Base-by-base conservation (phyloP, 1,140 invertebrate genomes). In the Hyles euphorbiae region DNA sequence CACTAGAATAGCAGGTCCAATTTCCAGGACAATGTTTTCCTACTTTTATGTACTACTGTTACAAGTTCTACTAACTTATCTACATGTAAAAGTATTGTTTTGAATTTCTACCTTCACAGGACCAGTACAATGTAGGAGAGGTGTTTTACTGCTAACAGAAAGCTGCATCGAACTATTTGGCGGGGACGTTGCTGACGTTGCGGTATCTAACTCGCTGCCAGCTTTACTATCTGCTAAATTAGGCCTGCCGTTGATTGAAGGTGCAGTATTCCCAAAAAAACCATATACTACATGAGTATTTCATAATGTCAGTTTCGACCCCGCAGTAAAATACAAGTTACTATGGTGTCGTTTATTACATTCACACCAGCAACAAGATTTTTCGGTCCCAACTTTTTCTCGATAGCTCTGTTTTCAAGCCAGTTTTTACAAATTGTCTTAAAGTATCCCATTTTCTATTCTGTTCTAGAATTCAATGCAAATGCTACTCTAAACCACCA, bases 111-210 rank as follows among this genome's bases (percentile, higher is more conserved):
- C 36, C 36, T 48, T 92, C 72, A 76, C 92, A 73, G 95, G 95
- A 9, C 93, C 93, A 33, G 79, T 96, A 3, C 86, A 90, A 63
- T 94, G 94, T 75, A 91, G 94, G 49, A 89, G 91, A 62, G 95
- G 95, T 3, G 85, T 95, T 43, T 74, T 96, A 10, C 84, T 96
- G 67, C 81, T 96, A 36, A 92, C 92, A 67, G 87, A 91, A 54
- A 80, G 87, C 45, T 92, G 93, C 63, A 70, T 96, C 7, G 89
- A 90, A 58, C 74, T 95, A 49, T 71, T 96, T 2, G 95, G 94
- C 2, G 96, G 96, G 12, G 94, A 96, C 87, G 94, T 96, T 1
- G 93, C 78, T 49, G 78, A 86, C 43, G 71, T 85, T 22, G 66
- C 62, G 0, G 22, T 61, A 9, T 56, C 73, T 9, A 76, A 85